phyloP scores from a whole-genome alignment of 2,797 vertebrate genomes.

The Poeciliopsis paucimaculata region DNA sequence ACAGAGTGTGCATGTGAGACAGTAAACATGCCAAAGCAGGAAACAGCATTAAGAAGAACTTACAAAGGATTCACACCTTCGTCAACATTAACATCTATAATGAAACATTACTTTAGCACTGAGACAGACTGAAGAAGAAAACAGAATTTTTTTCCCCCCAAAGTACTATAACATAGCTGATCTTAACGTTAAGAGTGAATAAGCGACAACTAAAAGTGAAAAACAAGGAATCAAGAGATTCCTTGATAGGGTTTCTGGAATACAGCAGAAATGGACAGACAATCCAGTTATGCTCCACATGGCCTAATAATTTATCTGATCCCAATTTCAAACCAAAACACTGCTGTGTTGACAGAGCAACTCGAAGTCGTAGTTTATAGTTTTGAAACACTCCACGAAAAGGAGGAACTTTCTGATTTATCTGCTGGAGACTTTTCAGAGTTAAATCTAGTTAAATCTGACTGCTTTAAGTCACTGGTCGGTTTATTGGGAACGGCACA shows the following conservation, averaged over 20 bases:
- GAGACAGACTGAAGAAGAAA: not conserved
- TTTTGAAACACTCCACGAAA: not conserved
- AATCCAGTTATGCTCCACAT: not conserved
- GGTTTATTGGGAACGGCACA: not conserved
- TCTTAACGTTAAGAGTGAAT: not conserved
- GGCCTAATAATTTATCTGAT: not conserved
- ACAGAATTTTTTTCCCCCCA: not conserved
- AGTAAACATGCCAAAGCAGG: not conserved
- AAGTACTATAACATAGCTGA: not conserved
- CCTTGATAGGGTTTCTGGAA: not conserved
- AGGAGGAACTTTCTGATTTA: not conserved
- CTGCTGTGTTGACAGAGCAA: not conserved
- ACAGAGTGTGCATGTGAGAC: not conserved
- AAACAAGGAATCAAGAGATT: not conserved
- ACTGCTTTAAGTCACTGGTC: not conserved
- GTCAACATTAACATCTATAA: not conserved
- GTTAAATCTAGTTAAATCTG: not conserved
- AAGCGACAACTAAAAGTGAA: not conserved
- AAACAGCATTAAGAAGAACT: not conserved
- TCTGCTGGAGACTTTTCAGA: not conserved
- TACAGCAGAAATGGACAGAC: not conserved
- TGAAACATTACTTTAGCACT: not conserved
- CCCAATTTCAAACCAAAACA: not conserved
- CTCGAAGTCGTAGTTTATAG: not conserved
- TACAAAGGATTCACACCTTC: not conserved